Evolutionary conservation across 2,113 vertebrate genomes (phyloP), one percentile per base, ranked within the genome.

Genomic region (Chaenocephalus aceratus): DNA sequence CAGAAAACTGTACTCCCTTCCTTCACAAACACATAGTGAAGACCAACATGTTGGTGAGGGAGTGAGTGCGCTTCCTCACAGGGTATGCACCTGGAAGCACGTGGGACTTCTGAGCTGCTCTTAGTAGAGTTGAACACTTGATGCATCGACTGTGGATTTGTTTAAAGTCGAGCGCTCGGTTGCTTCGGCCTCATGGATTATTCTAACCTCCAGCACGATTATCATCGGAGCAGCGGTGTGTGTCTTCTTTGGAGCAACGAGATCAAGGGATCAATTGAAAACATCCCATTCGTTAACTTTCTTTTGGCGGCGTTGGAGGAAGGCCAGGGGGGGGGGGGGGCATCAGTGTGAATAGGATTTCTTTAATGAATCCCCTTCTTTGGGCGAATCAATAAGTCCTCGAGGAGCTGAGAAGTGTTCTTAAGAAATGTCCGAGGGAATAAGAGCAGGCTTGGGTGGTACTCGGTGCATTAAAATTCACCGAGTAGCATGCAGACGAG

Each of bases 291-390:
- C 52, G 46, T 82, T 88, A 45, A 70, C 81, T 84, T 75, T 65
- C 21, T 3, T 30, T 23, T 87, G 82, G 80, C 84, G 89, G 75
- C 18, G 3, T 56, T 89, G 79, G 59, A 72, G 59, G 80, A 88
- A 85, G 89, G 80, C 61, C 89, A 10, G 2, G 34, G 12, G 2
- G 46, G 12, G 2, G 46, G 68, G 59, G 64, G n/a, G n/a, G n/a
- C 68, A 65, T 77, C 64, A 63, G 71, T 87, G 74, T 84, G 88
- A 91, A 88, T 80, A 83, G 54, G 72, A 72, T 18, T 80, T 75
- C 72, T 70, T 76, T 80, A 83, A 88, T 90, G 84, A 88, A 86
- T 80, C 57, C 23, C 34, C 82, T 61, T 71, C 52, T 46, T 30
- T 56, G 36, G 15, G 44, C 64, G 61, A 69, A 69, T 77, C 44